A percentile compares a stretch with the other conserved stretches of the same genome.
Conservation (phyloP, 2,888 invertebrate species). For the Drosophila fungiperda region DNA sequence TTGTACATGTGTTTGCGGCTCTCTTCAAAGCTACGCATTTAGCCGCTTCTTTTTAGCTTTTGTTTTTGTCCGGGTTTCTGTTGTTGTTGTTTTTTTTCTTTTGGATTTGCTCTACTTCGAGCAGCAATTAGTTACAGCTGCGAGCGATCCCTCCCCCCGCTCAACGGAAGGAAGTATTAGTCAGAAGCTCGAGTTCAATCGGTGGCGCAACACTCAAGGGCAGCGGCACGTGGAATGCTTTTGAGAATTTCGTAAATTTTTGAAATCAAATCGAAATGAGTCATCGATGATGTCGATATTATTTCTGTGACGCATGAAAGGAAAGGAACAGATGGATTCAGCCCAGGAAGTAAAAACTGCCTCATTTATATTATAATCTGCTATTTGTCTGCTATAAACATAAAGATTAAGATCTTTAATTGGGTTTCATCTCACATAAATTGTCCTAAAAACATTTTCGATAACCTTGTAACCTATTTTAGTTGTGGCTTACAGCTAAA, state of each 20-base stretch:
- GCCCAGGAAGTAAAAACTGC: background rate
- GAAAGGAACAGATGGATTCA: background rate
- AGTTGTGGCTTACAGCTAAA: no score
- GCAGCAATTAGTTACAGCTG: conserved; percentile 72
- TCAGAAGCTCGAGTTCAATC: conserved; percentile 44
- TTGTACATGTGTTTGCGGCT: conserved; percentile 78
- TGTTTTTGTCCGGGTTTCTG: background rate
- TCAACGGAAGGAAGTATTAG: conserved; percentile 76
- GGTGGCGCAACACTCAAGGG: conserved; percentile 33
- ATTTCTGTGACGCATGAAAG: conserved; percentile 49
- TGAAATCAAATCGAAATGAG: conserved; percentile 52
- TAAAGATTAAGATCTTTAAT: background rate
- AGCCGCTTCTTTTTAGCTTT: conserved; percentile 34
- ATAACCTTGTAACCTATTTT: background rate
- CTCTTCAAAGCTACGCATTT: conserved; percentile 61
- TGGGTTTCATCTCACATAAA: background rate
- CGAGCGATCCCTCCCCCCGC: conserved; percentile 14
- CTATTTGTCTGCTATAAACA: background rate
- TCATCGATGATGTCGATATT: conserved; percentile 52
- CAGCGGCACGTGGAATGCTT: conserved; percentile 57
- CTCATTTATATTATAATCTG: background rate
- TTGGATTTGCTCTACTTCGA: conserved; percentile 48
- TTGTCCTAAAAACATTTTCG: background rate
- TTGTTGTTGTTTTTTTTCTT: conserved; percentile 9
- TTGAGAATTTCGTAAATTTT: conserved; percentile 57